Evolutionary conservation across 2,888 invertebrate species (phyloP), one percentile per base, ranked within the genome.

Genomic region (Tenthredo scrophulariae): DNA sequence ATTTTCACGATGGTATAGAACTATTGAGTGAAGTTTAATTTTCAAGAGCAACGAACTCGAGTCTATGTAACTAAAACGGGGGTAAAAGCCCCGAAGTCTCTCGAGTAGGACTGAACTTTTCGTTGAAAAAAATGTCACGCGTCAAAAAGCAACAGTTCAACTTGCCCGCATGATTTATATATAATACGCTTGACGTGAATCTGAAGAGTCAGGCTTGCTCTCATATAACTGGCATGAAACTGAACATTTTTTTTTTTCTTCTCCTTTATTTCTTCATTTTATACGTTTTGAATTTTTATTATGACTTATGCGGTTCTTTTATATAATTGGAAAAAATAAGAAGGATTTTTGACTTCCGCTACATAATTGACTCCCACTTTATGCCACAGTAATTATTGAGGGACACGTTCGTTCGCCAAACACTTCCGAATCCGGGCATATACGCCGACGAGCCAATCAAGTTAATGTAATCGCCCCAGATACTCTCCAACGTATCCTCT

Each of bases 381-480:
- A 15, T 80, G 15, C 22, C 13, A 18, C 22, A 10, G 37, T 40
- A 13, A 80, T 80, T 80, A 50, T 80, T 62, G 22, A 62, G 80
- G 80, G 80, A 62, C 40, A 62, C 62, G 62, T 80, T 62, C 80
- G 62, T 62, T 62, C 29, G 58, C 37, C 58, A 80, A 58, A 80
- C 37, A 80, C 58, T 22, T 62, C 29, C 46, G n/a, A 18, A 33
- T 58, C 79, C 58, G 37, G 40, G 80, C 18, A 22, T 74, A 74
- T n/a, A 43, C 22, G 80, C 40, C 50, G 80, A 80, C 58, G 80
- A 80, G 80, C 80, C 80, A 80, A 80, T 80, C 80, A 80, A 80
- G 80, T 80, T 80, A 80, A 80, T 80, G 80, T 80, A 80, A 80
- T 80, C 80, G 80, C 62, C 80, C 80, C 58, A 62, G 80, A 80